Evolutionary conservation across 2,113 vertebrate species (phyloP).

Genomic region (Agelaius tricolor): DNA sequence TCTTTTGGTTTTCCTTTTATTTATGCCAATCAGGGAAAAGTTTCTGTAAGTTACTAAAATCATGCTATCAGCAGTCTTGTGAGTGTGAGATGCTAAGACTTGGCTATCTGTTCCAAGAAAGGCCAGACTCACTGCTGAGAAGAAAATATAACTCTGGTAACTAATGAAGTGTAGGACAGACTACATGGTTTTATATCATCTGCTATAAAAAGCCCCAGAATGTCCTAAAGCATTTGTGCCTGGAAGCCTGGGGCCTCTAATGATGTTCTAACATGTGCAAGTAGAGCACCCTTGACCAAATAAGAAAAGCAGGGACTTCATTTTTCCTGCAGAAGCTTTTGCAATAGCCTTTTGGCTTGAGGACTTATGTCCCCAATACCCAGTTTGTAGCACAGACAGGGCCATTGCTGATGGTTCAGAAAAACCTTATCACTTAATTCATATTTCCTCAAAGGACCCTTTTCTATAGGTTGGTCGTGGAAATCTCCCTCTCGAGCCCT

Average conservation of each 20-base stretch:
- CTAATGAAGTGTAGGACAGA: slow-evolving; percentile 2
- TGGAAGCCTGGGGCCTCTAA: background rate
- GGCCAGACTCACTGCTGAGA: background rate
- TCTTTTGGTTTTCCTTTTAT: background rate
- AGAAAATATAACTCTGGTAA: background rate
- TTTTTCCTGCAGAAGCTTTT: background rate
- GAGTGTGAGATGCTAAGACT: background rate
- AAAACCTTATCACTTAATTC: background rate
- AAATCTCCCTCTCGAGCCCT: background rate
- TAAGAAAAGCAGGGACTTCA: background rate
- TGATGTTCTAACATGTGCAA: background rate
- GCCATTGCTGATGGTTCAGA: background rate
- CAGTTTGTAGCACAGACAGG: background rate
- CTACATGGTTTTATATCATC: background rate
- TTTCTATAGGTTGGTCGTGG: background rate
- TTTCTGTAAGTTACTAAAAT: background rate
- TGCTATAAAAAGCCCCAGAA: slow-evolving; percentile 2
- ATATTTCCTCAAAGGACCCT: background rate
- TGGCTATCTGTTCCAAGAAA: background rate
- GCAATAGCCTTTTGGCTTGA: background rate
- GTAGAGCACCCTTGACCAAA: background rate
- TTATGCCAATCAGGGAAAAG: background rate
- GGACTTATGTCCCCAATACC: background rate
- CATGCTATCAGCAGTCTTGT: background rate
- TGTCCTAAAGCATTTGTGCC: background rate